Conservation (phyloP, 2,888 invertebrate genomes). For the Ophion obscuratus region DNA sequence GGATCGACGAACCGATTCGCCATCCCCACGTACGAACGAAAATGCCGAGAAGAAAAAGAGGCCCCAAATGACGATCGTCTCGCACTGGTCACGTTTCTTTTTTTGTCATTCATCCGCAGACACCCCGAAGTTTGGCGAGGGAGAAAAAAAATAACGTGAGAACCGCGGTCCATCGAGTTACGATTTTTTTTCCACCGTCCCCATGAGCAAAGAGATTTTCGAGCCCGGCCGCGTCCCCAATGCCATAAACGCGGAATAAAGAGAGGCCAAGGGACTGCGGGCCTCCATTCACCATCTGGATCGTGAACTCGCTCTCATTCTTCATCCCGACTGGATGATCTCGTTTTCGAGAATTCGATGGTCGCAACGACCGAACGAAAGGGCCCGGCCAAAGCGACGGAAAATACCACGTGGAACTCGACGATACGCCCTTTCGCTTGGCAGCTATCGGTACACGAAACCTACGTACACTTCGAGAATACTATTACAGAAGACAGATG, state of each 20-base stretch:
- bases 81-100: background rate
- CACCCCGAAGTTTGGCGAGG: conserved; percentile 1
- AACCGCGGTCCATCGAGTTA: background rate
- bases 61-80: background rate
- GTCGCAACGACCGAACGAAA: background rate
- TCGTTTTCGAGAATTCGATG: conserved; percentile 51
- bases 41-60: too few species aligned
- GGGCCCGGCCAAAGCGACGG: background rate
- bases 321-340: conserved; percentile 48
- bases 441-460: background rate
- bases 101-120: background rate
- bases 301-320: conserved; percentile 41
- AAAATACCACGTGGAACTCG: background rate
- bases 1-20: too few species aligned
- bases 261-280: conserved; percentile 14
- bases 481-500: conserved; percentile 47
- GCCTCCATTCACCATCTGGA: conserved; percentile 41
- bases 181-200: background rate
- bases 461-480: background rate
- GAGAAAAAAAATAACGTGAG: conserved; percentile 9
- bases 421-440: too few species aligned
- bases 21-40: too few species aligned
- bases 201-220: conserved; percentile 25
- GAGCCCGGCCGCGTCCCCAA: conserved; percentile 7
- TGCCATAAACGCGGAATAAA: conserved; percentile 33